Evolutionary conservation across 2,797 vertebrate genomes (phyloP).

Genomic region (Triplophysa bombifrons): DNA sequence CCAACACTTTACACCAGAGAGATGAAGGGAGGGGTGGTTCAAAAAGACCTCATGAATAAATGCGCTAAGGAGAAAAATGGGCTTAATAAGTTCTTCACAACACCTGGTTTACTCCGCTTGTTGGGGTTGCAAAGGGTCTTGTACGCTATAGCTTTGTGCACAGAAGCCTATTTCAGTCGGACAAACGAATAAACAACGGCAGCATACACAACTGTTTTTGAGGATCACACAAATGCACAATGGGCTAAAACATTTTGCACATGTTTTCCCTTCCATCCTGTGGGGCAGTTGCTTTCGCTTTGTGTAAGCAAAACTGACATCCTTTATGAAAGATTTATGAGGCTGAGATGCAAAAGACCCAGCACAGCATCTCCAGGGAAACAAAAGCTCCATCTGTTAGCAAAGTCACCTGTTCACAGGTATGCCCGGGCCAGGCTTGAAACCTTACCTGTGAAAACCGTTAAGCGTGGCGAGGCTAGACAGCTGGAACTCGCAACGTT

Average conservation of each 20-base stretch:
- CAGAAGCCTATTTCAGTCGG: conserved; percentile 7
- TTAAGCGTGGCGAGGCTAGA: conserved; percentile 38
- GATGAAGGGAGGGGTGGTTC: background rate
- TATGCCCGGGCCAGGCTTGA: conserved; percentile 66
- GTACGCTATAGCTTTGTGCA: conserved; percentile 5
- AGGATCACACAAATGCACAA: conserved; percentile 47
- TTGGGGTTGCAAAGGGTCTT: conserved; percentile 15
- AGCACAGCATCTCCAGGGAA: conserved; percentile 76
- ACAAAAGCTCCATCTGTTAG: conserved; percentile 77
- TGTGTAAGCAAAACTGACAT: conserved; percentile 86
- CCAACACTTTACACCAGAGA: conserved; percentile 49
- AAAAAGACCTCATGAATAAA: conserved; percentile 45
- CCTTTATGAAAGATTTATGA: conserved; percentile 87
- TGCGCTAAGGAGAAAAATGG: conserved; percentile 33
- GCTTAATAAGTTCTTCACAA: conserved; percentile 36
- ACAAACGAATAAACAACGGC: conserved; percentile 8
- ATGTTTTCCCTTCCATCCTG: conserved; percentile 71
- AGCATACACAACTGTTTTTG: conserved; percentile 36
- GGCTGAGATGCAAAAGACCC: conserved; percentile 82
- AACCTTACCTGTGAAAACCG: conserved; percentile 43
- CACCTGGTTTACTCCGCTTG: conserved; percentile 33
- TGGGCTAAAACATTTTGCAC: conserved; percentile 73
- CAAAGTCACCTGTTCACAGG: conserved; percentile 78
- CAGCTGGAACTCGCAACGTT: conserved; percentile 23
- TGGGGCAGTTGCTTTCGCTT: conserved; percentile 74